Evolutionary conservation across 2,888 invertebrate genomes (phyloP).

Genomic region (Siphlonurus alternatus): DNA sequence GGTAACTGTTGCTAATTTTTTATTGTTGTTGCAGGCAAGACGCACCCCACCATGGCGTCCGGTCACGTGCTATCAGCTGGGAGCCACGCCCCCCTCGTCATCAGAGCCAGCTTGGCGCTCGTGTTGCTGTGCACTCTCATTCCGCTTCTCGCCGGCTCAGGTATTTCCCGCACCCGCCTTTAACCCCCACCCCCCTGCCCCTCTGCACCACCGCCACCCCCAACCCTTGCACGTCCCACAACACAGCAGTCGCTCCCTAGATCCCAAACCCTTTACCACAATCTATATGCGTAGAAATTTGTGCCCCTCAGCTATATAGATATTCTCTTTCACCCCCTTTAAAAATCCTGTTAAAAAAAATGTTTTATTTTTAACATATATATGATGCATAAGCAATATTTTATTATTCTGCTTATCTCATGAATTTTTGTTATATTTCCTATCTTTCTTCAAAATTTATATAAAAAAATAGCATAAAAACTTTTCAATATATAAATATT

Average conservation of each 20-base stretch:
- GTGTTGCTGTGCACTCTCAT: not conserved
- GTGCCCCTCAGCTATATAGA: no score
- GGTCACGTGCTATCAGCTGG: not conserved
- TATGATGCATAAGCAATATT: not conserved
- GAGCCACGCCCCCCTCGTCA: not conserved
- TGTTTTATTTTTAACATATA: not conserved
- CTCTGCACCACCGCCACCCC: no score
- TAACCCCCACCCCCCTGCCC: not conserved
- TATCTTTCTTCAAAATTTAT: not conserved
- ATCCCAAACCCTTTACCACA: not conserved
- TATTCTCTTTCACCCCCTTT: not conserved
- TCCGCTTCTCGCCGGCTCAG: not conserved
- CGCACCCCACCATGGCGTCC: conserved; percentile 9
- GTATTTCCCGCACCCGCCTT: not conserved
- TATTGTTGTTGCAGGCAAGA: conserved; percentile 9
- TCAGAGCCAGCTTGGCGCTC: not conserved
- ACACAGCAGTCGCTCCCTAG: not conserved
- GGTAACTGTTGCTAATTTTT: no score
- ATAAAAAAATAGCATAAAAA: not conserved
- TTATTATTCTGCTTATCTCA: not conserved
- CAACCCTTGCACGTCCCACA: not conserved
- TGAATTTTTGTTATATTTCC: not conserved
- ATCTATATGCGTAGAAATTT: not conserved
- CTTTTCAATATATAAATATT: not conserved
- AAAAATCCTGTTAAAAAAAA: not conserved